Base-by-base conservation (phyloP, 2,797 vertebrate genomes). In the Furcifer pardalis region DNA sequence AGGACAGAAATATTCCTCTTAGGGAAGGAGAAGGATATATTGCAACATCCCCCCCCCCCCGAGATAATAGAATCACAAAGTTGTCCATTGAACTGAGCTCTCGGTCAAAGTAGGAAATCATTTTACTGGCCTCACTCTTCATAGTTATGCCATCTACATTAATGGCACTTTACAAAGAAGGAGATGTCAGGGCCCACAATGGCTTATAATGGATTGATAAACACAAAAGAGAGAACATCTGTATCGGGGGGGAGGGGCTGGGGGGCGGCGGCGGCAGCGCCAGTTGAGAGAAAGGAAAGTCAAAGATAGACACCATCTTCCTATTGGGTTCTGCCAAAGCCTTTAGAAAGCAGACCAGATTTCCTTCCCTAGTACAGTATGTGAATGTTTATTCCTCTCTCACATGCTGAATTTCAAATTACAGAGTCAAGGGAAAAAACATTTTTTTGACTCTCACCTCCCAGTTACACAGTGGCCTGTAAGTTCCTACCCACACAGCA, bases 381-480 rank as follows among this genome's bases (percentile, higher is more conserved):
- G 27, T 59, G 23, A 30, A 42, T 59, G 10, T 49, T 40, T 59
- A 52, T 72, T n/a, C 27, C 17, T 59, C 37, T 52, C 42, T n/a
- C 27, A 21, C 52, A 23, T 23, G 19, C 9, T 62, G 30, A 12
- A 3, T 71, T 71, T 71, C 25, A 49, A 65, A 35, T 30, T 7
- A 72, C n/a, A 42, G 21, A 25, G n/a, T n/a, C 49, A 13, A 56
- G 23, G 23, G 30, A 76, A 83, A 7, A 17, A 40, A 35, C 21
- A 44, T 62, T 13, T n/a, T 78, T 88, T 87, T 88, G 44, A 87
- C 89, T 75, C 84, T 49, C 52, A 73, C 65, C 65, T 74, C 68
- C 69, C 84, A 78, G 5, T 83, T 87, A n/a, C 52, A n/a, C n/a
- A n/a, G n/a, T n/a, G n/a, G n/a, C n/a, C n/a, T n/a, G n/a, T n/a